Evolutionary conservation across 2,113 vertebrate species (phyloP).

Genomic region (Mustela lutreola): DNA sequence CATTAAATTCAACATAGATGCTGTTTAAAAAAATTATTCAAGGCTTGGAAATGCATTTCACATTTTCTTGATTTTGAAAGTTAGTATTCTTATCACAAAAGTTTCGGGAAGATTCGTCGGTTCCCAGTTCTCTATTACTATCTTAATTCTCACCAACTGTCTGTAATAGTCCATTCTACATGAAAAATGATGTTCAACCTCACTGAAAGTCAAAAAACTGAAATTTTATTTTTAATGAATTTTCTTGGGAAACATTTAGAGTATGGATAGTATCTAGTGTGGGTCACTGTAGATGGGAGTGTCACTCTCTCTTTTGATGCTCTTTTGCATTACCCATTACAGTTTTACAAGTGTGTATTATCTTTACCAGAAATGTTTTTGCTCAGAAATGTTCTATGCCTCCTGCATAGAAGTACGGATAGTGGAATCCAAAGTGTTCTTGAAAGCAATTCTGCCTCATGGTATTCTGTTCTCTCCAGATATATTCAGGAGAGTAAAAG

Average conservation of each 20-base stretch:
- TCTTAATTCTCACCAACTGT: not conserved
- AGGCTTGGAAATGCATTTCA: not conserved
- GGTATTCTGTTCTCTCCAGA: not conserved
- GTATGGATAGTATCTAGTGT: not conserved
- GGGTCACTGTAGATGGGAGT: not conserved
- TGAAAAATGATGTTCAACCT: not conserved
- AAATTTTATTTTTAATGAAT: not conserved
- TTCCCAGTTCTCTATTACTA: not conserved
- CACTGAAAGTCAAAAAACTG: not conserved
- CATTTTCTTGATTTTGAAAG: not conserved
- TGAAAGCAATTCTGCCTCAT: not conserved
- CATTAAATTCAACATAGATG: not conserved
- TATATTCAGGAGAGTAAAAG: not conserved
- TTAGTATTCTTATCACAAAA: not conserved
- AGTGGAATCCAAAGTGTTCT: not conserved
- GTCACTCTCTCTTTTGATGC: not conserved
- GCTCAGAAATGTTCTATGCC: not conserved
- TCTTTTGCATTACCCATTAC: not conserved
- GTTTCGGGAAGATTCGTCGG: not conserved
- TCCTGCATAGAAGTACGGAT: not conserved
- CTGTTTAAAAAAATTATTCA: not conserved
- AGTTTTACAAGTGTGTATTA: not conserved
- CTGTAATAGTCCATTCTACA: not conserved
- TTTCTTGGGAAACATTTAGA: conserved; percentile 5
- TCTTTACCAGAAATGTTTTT: not conserved